Base-by-base conservation (phyloP, 2,113 vertebrate species). In the Antennarius striatus region DNA sequence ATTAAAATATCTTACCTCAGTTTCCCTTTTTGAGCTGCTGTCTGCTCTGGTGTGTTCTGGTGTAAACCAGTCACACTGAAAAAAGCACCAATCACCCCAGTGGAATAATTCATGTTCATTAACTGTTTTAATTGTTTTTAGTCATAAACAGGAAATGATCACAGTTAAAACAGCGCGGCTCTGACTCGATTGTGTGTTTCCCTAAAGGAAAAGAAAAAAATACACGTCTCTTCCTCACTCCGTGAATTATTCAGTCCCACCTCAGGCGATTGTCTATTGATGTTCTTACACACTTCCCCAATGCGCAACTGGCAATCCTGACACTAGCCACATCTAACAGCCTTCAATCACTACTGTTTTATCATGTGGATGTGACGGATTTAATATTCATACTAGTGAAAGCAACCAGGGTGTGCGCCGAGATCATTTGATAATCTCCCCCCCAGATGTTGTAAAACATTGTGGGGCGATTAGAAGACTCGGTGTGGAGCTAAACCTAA, bases 161-260 rank as follows among this genome's bases (percentile, higher is more conserved):
- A 90, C 84, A 90, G 84, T 76, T 53, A 75, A 63, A 10, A 48
- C 66, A 66, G 56, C 67, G 47, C 9, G 71, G 75, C 68, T 77
- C 9, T 70, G 40, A 77, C 71, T 22, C 43, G 74, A 59, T 39
- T 71, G 51, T 76, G 72, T 55, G 61, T 76, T 66, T 83, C 79
- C 57, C 71, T 79, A 70, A 78, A 73, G 63, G 65, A 56, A 32
- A 55, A 58, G 66, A 79, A 55, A 86, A 86, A 59, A 84, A 75
- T 15, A 47, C 70, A 67, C 47, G 40, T 71, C 15, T 54, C 71
- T 80, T 85, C 72, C 79, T 74, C 72, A 7, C 72, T 63, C 45
- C 42, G 70, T 83, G 78, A 88, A 91, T 89, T 82, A 91, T 91
- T 88, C 74, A 87, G 56, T 80, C 60, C 43, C 73, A 85, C 86